A percentile compares a stretch with the other conserved stretches of the same genome.
Evolutionary conservation across 2,797 vertebrate species (phyloP).

Genomic region (Vipera ursinii): DNA sequence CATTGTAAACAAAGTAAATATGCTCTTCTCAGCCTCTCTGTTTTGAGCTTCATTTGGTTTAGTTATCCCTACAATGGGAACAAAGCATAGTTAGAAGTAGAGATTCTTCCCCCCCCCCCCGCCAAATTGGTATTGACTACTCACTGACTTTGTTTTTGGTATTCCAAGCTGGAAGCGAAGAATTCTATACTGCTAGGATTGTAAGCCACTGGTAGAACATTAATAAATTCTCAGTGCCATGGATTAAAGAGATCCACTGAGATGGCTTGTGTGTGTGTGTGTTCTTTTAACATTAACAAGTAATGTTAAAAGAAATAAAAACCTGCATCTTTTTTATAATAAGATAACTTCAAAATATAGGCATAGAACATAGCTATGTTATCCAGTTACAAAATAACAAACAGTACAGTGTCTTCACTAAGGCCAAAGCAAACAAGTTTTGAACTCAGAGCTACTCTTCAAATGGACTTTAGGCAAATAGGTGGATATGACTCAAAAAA

Average conservation of each 20-base stretch:
- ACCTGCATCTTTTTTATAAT: background rate
- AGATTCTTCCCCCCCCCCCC: too few relatives aligned
- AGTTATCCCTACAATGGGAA: background rate
- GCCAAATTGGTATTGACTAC: background rate
- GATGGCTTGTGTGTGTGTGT: background rate
- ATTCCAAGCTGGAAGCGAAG: background rate
- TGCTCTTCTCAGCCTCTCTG: background rate
- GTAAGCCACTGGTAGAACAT: background rate
- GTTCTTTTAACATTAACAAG: too few relatives aligned
- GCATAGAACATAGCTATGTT: background rate
- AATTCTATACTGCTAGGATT: background rate
- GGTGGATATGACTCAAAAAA: background rate
- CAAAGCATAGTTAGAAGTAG: background rate
- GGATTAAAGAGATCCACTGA: background rate
- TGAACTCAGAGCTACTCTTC: background rate
- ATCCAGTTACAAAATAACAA: background rate
- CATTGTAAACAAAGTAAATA: background rate
- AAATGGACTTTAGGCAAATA: background rate
- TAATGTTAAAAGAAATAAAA: background rate
- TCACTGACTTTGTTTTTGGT: background rate
- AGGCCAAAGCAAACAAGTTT: background rate
- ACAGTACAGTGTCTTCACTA: background rate
- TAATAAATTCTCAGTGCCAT: background rate
- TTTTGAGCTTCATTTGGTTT: background rate
- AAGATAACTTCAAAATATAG: background rate